Percentiles rank a stretch among this genome's conserved stretches.
Evolutionary conservation across 2,888 invertebrate genomes (phyloP).

Genomic region (Ptychoptera albimana): DNA sequence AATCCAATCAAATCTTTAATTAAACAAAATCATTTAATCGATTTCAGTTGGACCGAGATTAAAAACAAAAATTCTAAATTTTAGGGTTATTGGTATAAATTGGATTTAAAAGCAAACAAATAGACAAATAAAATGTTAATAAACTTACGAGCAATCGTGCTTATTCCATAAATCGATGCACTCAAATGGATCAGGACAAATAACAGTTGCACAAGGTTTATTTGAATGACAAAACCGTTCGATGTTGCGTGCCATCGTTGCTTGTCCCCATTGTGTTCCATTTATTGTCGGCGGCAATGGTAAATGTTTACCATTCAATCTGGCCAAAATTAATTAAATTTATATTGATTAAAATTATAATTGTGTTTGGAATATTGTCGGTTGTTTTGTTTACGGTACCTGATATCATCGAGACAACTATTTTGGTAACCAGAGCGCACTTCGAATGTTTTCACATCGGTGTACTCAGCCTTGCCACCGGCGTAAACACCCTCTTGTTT

Average conservation of each 20-base stretch:
- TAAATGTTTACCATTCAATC: slow-evolving; percentile 86
- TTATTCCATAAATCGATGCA: slow-evolving; percentile 97
- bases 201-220: slow-evolving; percentile 87
- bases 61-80: not conserved
- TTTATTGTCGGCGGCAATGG: slow-evolving; percentile 91
- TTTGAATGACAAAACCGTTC: slow-evolving; percentile 88
- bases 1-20: too few species aligned
- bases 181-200: slow-evolving; percentile 84
- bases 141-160: slow-evolving; percentile 94
- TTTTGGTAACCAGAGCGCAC: slow-evolving; percentile 91
- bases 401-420: slow-evolving; percentile 53
- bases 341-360: not conserved
- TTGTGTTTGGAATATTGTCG: not conserved
- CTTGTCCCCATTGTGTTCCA: slow-evolving; percentile 90
- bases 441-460: slow-evolving; percentile 84
- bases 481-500: slow-evolving; percentile 92
- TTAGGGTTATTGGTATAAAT: not conserved
- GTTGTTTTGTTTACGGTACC: slow-evolving; percentile 16
- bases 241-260: slow-evolving; percentile 83
- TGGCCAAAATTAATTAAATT: slow-evolving; percentile 14
- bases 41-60: too few species aligned
- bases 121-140: slow-evolving; percentile 1
- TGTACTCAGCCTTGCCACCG: slow-evolving; percentile 90
- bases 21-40: too few species aligned
- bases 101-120: not conserved